Base-by-base conservation (phyloP, 2,113 vertebrate genomes). In the Arvicanthis niloticus region DNA sequence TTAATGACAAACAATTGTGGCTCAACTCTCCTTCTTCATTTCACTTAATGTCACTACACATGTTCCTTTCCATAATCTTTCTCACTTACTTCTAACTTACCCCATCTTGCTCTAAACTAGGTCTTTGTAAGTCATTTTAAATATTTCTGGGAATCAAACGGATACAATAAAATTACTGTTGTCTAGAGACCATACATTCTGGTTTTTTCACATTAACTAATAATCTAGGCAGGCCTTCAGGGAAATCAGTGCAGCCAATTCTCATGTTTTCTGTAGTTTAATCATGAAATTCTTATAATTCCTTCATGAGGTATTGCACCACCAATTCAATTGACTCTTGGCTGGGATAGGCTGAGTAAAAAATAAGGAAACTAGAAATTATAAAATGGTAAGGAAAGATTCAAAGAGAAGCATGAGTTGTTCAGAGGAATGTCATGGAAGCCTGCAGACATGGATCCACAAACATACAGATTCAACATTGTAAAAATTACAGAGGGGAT, bases 111-210 rank as follows among this genome's bases (percentile, higher is more conserved):
- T 76, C 7, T 56, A 34, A 34, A 53, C 7, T 90, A 60, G 81
- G n/a, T 88, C 80, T 93, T 88, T 42, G n/a, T 80, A 70, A 91
- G 77, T 68, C 78, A 81, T 77, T 78, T 91, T 91, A 94, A 91
- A 68, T 93, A 48, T 91, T 96, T 91, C n/a, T 45, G 21, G 67
- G 67, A 94, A 78, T 40, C 58, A 82, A 62, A 37, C 51, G 89
- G 56, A 85, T 89, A 80, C 0, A 81, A 94, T 92, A 91, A 89
- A 93, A 85, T 60, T 19, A 68, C 60, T 93, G 1, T 45, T 40
- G 26, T 40, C 34, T 84, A 72, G 7, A 76, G 70, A 75, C 31
- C 29, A 67, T 53, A 21, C 6, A 68, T 75, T 82, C 78, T 92
- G 19, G 12, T 51, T 86, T 91, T 91, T 73, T 72, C 58, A 68